A percentile compares a stretch with the other conserved stretches of the same genome.
Conservation (phyloP, 2,797 vertebrate species). For the Sarcoramphus papa region DNA sequence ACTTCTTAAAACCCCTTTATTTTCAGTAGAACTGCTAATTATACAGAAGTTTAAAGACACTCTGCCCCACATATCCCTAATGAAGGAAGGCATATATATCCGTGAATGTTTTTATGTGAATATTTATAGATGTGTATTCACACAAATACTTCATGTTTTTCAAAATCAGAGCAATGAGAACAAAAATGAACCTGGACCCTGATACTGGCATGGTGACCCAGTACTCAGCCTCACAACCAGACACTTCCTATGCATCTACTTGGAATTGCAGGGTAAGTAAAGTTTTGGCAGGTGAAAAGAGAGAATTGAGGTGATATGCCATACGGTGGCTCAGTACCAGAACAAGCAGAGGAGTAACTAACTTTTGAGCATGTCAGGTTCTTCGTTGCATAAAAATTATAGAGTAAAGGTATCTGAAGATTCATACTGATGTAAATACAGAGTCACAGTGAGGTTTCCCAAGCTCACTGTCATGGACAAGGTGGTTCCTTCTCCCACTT, state of each 20-base stretch:
- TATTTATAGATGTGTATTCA: background rate
- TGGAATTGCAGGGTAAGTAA: constrained; percentile 58
- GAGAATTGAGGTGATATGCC: background rate
- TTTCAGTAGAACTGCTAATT: background rate
- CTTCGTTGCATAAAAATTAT: background rate
- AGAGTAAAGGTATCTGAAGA: background rate
- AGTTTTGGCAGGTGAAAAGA: background rate
- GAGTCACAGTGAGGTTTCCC: background rate
- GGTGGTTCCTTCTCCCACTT: background rate
- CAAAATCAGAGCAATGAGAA: constrained; percentile 62
- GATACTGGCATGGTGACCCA: constrained; percentile 24
- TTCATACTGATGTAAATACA: background rate
- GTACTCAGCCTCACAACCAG: background rate
- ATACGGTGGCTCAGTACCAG: background rate
- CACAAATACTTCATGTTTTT: constrained; percentile 3
- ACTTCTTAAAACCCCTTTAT: background rate
- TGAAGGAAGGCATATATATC: background rate
- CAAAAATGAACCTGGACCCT: constrained; percentile 56
- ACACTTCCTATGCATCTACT: background rate
- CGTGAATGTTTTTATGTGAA: background rate
- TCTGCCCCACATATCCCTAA: background rate
- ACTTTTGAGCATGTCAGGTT: background rate
- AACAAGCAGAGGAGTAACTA: background rate
- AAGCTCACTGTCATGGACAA: background rate
- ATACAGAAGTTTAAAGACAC: background rate